Evolutionary conservation across 2,113 vertebrate species (phyloP), one percentile per base, ranked within the genome.

Genomic region (Hepsetus odoe): DNA sequence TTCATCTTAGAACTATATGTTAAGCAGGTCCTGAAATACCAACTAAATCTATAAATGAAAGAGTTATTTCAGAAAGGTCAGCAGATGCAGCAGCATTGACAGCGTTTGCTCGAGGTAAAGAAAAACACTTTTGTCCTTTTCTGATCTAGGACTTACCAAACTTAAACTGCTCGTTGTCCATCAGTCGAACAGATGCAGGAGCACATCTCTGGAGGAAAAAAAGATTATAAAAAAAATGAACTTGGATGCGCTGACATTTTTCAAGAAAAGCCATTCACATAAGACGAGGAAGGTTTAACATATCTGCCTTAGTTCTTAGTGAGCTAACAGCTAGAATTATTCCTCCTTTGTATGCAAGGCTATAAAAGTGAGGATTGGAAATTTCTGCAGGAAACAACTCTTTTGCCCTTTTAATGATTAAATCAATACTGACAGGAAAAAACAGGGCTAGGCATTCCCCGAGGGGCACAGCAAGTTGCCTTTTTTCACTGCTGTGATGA

Each of bases 141-240:
- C 32, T 59, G 55, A 77, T 4, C 2, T 32, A 58, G 13, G 58
- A 91, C 97, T 95, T 91, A 99, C 98, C 98, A 85, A 99, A 99
- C 78, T 97, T 95, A 91, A 99, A 99, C 65, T 99, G 98, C 67
- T 94, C 87, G 80, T 99, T 99, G 92, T 99, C 97, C 84, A 99
- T 95, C 79, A 99, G 96, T 53, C 98, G 94, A 91, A 99, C 96
- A 40, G 98, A 99, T 66, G 98, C 98, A 71, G 98, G 98, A 86
- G 98, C 96, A 93, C 98, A 99, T 82, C 97, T 95, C 98, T 99
- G 89, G 74, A 61, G 28, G 61, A 44, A 12, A 55, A 7, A 26
- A 3, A 64, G 59, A 24, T 66, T 5, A 26, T 13, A 79, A 2
- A 51, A 28, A 56, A 49, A 64, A 6, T 24, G 6, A 44, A 58